Conservation (phyloP, 2,888 invertebrate species). For the Perithous albicinctus region DNA sequence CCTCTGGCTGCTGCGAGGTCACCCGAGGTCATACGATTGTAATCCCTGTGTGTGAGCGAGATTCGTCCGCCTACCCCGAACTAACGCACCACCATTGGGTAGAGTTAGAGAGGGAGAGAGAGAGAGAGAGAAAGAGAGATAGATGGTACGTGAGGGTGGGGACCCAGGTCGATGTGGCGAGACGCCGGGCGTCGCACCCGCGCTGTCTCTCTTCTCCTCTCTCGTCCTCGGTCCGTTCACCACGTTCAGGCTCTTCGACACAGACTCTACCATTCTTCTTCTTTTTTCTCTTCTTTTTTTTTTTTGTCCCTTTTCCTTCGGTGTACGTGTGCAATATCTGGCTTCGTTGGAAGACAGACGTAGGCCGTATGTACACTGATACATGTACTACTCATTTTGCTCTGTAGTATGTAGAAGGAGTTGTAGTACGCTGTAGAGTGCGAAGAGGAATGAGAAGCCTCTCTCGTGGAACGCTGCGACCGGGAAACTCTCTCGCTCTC, state of each 20-base stretch:
- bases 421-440: conserved; percentile 37
- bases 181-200: conserved; percentile 84
- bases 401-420: conserved; percentile 38
- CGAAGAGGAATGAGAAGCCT: conserved; percentile 43
- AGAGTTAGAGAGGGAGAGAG: conserved; percentile 38
- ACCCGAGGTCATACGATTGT: conserved; percentile 77
- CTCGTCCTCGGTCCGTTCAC: neutral
- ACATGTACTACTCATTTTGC: neutral
- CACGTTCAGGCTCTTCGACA: conserved; percentile 5
- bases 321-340: conserved; percentile 30
- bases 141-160: conserved; percentile 63
- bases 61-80: conserved; percentile 55
- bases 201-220: conserved; percentile 34
- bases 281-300: conserved; percentile 6
- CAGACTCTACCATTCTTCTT: conserved; percentile 18
- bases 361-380: conserved; percentile 39
- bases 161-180: conserved; percentile 84
- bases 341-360: conserved; percentile 17
- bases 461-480: conserved; percentile 57
- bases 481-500: conserved; percentile 48
- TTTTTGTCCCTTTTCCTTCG: neutral
- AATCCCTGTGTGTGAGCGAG: conserved; percentile 69
- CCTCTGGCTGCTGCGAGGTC: conserved; percentile 70
- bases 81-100: conserved; percentile 2
- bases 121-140: conserved; percentile 40